Evolutionary conservation across 2,113 vertebrate species (phyloP), one percentile per base, ranked within the genome.

Genomic region (Bujurquina vittata): DNA sequence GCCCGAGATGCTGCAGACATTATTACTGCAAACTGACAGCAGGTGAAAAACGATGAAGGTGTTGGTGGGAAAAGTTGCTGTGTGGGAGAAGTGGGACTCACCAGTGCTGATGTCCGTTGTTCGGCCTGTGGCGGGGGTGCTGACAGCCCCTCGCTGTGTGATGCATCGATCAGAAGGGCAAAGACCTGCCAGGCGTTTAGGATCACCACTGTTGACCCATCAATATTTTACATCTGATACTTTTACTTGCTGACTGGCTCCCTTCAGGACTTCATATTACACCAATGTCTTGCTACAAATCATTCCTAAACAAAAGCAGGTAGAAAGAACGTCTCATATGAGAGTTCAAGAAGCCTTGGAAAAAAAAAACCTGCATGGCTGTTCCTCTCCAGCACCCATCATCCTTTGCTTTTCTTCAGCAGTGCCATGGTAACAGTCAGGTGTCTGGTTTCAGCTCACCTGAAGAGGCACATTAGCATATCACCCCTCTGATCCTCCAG

Each of bases 21-120:
- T 52, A 29, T 31, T 55, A 29, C 29, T 49, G 10, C 2, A 62
- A 12, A 56, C 20, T 75, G 46, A 79, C 73, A 83, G 67, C 46
- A 72, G 46, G 26, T 72, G 12, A 54, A 7, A 26, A 55, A 60
- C 29, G 2, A 43, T 8, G 2, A 59, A 75, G 26, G 4, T 26
- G 4, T 10, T 10, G 5, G 18, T 29, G 17, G 6, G 6, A 67
- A 61, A 63, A n/a, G 10, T 58, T 1, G 46, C 46, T 54, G 46
- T 72, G 67, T 72, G 43, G 3, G 40, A 29, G 9, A 58, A 58
- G 63, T 29, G 54, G 20, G n/a, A 92, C 91, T 97, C 96, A 99
- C 98, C 97, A 56, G 94, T 75, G 85, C 96, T 96, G 55, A 94
- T 93, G 82, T 96, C 94, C 79, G 96, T 92, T n/a, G 94, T 97